Evolutionary conservation across 1,140 invertebrate species (phyloP).

Genomic region (Drosophila albomicans): DNA sequence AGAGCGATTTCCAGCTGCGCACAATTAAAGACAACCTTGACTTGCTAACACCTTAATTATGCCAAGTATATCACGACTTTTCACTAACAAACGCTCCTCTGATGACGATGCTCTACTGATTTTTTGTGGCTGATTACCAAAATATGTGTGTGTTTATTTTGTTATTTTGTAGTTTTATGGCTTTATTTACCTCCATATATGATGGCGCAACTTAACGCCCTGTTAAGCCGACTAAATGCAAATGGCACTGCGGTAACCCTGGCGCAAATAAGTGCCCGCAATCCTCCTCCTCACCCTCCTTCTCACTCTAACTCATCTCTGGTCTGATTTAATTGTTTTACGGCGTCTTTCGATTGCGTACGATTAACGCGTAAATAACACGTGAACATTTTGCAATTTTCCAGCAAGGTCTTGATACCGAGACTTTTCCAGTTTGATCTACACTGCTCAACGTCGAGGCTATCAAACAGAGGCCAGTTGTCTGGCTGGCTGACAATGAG

Average conservation of each 20-base stretch:
- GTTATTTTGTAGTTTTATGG: slow-evolving; percentile 52
- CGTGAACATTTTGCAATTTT: slow-evolving; percentile 80
- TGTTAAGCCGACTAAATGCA: slow-evolving; percentile 77
- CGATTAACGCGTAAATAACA: slow-evolving; percentile 70
- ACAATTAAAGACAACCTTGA: slow-evolving; percentile 69
- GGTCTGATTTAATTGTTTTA: slow-evolving; percentile 58
- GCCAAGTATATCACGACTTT: background rate
- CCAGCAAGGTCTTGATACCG: slow-evolving; percentile 43
- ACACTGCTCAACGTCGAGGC: background rate
- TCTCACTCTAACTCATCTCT: background rate
- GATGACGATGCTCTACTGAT: slow-evolving; percentile 23
- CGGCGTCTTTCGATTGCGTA: slow-evolving; percentile 70
- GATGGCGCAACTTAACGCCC: slow-evolving; percentile 78
- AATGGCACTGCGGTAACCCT: slow-evolving; percentile 65
- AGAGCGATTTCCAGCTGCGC: slow-evolving; percentile 25
- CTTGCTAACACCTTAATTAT: slow-evolving; percentile 64
- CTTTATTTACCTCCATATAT: slow-evolving; percentile 28
- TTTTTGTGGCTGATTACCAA: slow-evolving; percentile 29
- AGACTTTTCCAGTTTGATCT: slow-evolving; percentile 28
- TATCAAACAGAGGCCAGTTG: slow-evolving; percentile 31
- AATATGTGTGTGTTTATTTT: slow-evolving; percentile 34
- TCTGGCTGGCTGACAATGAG: slow-evolving; percentile 58
- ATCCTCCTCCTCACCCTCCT: background rate
- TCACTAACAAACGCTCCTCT: background rate
- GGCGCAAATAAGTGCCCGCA: slow-evolving; percentile 71